phyloP scores from a whole-genome alignment of 2,888 invertebrate species.

The Eupithecia exiguata region DNA sequence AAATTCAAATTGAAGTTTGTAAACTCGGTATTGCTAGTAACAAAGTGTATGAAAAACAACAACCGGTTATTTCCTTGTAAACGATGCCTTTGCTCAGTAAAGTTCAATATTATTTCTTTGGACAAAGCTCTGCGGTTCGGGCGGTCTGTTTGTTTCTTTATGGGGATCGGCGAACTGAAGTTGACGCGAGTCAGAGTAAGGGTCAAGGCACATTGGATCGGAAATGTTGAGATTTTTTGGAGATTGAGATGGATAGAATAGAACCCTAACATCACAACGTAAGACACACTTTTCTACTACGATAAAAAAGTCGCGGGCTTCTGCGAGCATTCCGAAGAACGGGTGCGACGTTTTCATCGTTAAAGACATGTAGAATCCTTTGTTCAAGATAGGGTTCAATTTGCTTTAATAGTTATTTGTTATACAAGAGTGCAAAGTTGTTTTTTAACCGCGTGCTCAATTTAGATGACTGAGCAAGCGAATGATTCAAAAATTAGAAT shows the following conservation, averaged over 20 bases:
- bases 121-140: constrained; percentile 36
- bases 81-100: constrained; percentile 37
- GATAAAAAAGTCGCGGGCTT: background rate
- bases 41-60: background rate
- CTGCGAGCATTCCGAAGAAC: background rate
- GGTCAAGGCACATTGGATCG: background rate
- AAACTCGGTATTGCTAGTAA: background rate
- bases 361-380: no score
- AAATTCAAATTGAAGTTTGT: background rate
- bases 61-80: background rate
- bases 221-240: background rate
- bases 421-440: no score
- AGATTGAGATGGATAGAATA: background rate
- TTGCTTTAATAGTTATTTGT: no score
- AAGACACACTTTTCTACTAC: background rate
- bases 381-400: background rate
- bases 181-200: constrained; percentile 13
- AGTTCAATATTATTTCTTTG: constrained; percentile 44
- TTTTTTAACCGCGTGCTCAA: no score
- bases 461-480: no score
- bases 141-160: constrained; percentile 35
- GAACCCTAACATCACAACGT: background rate
- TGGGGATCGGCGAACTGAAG: constrained; percentile 20
- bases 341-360: background rate
- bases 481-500: no score